Evolutionary conservation across 2,797 vertebrate species (phyloP).

Genomic region (Amniataba percoides): DNA sequence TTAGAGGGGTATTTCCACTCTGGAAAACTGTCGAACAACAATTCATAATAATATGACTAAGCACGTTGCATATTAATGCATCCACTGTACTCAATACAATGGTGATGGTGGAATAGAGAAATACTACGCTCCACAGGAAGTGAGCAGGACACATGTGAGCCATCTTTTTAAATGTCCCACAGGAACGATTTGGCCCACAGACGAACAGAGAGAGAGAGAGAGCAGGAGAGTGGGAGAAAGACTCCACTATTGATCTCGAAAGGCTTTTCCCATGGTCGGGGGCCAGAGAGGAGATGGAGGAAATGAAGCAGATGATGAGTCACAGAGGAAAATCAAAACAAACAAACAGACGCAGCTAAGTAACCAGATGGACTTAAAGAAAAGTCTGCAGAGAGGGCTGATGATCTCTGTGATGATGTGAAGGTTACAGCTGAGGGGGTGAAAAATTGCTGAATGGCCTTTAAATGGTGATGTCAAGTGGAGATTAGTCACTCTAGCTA

Average conservation of each 20-base stretch:
- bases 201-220: conserved; percentile 38
- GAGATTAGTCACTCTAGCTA: background rate
- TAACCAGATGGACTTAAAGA: conserved; percentile 73
- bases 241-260: conserved; percentile 75
- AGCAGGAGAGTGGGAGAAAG: conserved; percentile 70
- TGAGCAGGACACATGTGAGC: conserved; percentile 53
- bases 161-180: conserved; percentile 65
- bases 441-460: conserved; percentile 3
- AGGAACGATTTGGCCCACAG: conserved; percentile 63
- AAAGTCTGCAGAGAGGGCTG: conserved; percentile 53
- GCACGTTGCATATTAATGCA: conserved; percentile 20
- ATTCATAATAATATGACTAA: conserved; percentile 37
- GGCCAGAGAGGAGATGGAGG: conserved; percentile 69
- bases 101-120: conserved; percentile 22
- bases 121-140: conserved; percentile 71
- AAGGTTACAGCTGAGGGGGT: conserved; percentile 51
- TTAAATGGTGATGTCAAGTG: conserved; percentile 10
- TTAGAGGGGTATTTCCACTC: conserved; percentile 56
- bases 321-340: conserved; percentile 76
- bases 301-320: conserved; percentile 77
- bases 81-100: conserved; percentile 39
- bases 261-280: conserved; percentile 80
- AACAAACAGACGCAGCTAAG: conserved; percentile 80
- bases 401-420: conserved; percentile 60
- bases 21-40: conserved; percentile 53